A percentile compares a stretch with the other conserved stretches of the same genome.
Evolutionary conservation across 92 coral and sea anemone species (phyloP).

Genomic region (Meandrina meandrites): DNA sequence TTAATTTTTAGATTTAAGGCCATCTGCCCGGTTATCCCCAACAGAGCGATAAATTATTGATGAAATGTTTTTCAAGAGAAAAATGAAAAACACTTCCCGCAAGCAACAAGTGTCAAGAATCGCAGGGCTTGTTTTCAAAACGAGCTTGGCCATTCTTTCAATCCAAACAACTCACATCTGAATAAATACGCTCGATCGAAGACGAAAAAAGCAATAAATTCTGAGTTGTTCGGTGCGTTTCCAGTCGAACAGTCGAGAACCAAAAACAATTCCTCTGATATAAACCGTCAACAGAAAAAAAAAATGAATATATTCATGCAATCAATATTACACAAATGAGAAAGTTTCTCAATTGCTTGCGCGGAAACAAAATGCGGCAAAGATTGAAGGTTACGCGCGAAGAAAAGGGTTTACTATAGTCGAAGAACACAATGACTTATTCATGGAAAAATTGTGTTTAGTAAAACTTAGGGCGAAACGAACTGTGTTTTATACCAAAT

Average conservation of each 20-base stretch:
- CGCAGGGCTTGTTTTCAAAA: background rate
- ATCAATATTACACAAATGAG: conserved; percentile 14
- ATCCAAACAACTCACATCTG: background rate
- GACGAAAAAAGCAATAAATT: background rate
- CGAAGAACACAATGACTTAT: background rate
- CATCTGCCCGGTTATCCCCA: conserved; percentile 23
- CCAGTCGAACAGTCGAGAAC: background rate
- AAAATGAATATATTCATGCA: conserved; percentile 38
- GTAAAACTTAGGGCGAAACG: background rate
- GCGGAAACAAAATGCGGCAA: background rate
- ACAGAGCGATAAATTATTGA: conserved; percentile 31
- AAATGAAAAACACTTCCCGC: background rate
- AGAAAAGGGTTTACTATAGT: background rate
- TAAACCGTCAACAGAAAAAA: background rate
- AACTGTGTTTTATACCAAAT: background rate
- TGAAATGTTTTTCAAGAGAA: conserved; percentile 8
- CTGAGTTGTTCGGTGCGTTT: background rate
- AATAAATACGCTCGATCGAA: background rate
- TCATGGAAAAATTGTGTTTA: background rate
- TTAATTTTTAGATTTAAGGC: conserved; percentile 21
- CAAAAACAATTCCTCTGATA: background rate
- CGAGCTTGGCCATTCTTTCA: background rate
- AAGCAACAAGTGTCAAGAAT: conserved; percentile 42
- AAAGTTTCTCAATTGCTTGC: conserved; percentile 4
- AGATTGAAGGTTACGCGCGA: too few species aligned